Evolutionary conservation across 2,888 invertebrate genomes (phyloP).

Genomic region (Epirrita christyi): DNA sequence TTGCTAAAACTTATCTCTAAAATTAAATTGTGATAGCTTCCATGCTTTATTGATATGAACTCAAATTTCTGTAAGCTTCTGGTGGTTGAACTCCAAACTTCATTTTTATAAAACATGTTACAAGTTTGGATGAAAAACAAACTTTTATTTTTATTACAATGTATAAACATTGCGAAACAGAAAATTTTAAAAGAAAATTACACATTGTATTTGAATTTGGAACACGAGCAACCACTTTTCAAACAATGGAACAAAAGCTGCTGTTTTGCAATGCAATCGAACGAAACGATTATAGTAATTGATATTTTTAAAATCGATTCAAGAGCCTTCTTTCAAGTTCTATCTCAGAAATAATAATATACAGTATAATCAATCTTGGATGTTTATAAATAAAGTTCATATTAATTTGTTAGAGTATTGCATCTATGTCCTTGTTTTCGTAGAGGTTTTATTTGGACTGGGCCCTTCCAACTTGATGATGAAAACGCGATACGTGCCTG

Average conservation of each 20-base stretch:
- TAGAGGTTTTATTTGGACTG: slow-evolving; percentile 29
- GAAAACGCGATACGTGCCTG: slow-evolving; percentile 63
- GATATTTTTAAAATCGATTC: slow-evolving; percentile 51
- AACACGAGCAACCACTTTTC: slow-evolving; percentile 45
- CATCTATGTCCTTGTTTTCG: slow-evolving; percentile 15
- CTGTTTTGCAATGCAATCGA: slow-evolving; percentile 52
- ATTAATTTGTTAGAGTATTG: background rate
- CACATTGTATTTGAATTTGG: slow-evolving; percentile 43
- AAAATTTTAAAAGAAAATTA: slow-evolving; percentile 26
- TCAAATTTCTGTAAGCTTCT: too few species aligned
- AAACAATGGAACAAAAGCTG: slow-evolving; percentile 55
- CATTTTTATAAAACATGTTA: too few species aligned
- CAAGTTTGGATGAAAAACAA: too few species aligned
- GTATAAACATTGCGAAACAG: slow-evolving; percentile 15
- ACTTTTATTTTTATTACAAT: too few species aligned
- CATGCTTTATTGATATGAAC: too few species aligned
- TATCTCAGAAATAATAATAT: slow-evolving; percentile 3
- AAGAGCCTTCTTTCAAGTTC: slow-evolving; percentile 8
- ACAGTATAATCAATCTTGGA: slow-evolving; percentile 19
- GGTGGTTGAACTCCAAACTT: too few species aligned
- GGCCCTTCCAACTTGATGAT: slow-evolving; percentile 57
- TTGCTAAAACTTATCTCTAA: too few species aligned
- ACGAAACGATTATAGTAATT: slow-evolving; percentile 57
- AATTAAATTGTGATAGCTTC: too few species aligned
- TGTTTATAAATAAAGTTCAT: slow-evolving; percentile 6